These are phyloP conservation scores for Danaus chrysippus DNA, from an alignment of 2,888 invertebrate species.

Conservation along the genomic window DNA sequence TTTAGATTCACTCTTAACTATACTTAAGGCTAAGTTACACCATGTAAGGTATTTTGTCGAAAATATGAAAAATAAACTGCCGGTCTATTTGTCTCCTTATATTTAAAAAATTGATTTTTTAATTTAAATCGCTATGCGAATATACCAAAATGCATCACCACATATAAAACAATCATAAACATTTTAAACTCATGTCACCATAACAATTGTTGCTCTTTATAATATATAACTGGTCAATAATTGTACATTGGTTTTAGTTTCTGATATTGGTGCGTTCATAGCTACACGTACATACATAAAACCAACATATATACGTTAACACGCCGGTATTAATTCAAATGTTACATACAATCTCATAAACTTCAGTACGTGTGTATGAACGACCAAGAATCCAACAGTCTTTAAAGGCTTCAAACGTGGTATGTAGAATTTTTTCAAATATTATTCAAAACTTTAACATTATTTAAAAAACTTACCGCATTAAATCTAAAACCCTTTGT, in stretches of 20 bases:
- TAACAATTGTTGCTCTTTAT: not conserved
- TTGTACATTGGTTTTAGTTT: slow-evolving; percentile 7
- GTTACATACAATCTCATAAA: not conserved
- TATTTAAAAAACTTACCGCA: slow-evolving; percentile 70
- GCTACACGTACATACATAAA: not conserved
- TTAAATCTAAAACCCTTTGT: slow-evolving; percentile 72
- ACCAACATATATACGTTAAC: not conserved
- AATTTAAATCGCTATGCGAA: slow-evolving; percentile 24
- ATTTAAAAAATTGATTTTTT: not conserved
- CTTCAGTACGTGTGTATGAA: not conserved
- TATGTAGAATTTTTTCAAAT: slow-evolving; percentile 69
- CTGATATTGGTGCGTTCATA: not conserved
- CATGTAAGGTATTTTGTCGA: slow-evolving; percentile 38
- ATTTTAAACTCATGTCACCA: slow-evolving; percentile 36
- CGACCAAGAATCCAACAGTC: slow-evolving; percentile 16
- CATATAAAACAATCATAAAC: slow-evolving; percentile 31
- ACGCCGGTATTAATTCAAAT: not conserved
- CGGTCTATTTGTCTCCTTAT: slow-evolving; percentile 19
- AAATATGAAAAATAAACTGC: slow-evolving; percentile 18
- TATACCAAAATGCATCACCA: slow-evolving; percentile 13
- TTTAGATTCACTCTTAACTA: slow-evolving; percentile 58
- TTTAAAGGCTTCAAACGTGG: slow-evolving; percentile 36
- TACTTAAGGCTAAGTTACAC: slow-evolving; percentile 56
- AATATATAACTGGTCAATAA: not conserved
- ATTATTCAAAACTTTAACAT: slow-evolving; percentile 68